Percentiles rank a stretch among this genome's conserved stretches.
phyloP scores from a whole-genome alignment of 2,888 invertebrate species.

The Dione vanillae region DNA sequence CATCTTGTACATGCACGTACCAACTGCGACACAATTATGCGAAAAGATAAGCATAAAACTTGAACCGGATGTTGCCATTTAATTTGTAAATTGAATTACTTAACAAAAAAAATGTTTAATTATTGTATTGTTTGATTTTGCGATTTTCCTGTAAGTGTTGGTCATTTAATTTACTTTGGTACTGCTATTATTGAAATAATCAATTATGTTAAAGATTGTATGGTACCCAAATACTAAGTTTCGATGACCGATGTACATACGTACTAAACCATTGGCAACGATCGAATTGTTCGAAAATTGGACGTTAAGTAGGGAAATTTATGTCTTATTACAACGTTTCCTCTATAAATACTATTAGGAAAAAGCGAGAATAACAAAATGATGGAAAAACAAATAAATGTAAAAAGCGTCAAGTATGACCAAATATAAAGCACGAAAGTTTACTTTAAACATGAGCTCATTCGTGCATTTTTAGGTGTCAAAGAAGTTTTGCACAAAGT shows the following conservation, averaged over 20 bases:
- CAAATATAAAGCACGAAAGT: conserved; percentile 10
- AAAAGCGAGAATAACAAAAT: background rate
- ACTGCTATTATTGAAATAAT: too few relatives aligned
- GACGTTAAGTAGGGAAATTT: background rate
- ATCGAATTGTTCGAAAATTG: background rate
- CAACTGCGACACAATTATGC: background rate
- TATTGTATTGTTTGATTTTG: too few relatives aligned
- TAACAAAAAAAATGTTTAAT: too few relatives aligned
- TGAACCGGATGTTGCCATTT: background rate
- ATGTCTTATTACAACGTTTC: background rate
- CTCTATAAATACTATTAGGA: background rate
- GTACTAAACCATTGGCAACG: too few relatives aligned
- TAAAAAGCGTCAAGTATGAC: background rate
- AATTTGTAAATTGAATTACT: too few relatives aligned
- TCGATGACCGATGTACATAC: too few relatives aligned
- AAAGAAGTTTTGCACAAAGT: conserved; percentile 8
- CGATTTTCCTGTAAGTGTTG: too few relatives aligned
- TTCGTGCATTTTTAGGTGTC: conserved; percentile 13
- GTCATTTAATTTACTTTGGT: too few relatives aligned
- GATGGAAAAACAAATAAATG: background rate
- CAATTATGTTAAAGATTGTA: too few relatives aligned
- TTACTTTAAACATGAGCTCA: conserved; percentile 13
- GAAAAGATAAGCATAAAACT: conserved; percentile 10
- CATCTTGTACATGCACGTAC: background rate
- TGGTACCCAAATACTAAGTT: too few relatives aligned